These are phyloP conservation scores for Parazoanthus atlanticus DNA, from an alignment of 92 coral and sea anemone species.

Conservation along the genomic window DNA sequence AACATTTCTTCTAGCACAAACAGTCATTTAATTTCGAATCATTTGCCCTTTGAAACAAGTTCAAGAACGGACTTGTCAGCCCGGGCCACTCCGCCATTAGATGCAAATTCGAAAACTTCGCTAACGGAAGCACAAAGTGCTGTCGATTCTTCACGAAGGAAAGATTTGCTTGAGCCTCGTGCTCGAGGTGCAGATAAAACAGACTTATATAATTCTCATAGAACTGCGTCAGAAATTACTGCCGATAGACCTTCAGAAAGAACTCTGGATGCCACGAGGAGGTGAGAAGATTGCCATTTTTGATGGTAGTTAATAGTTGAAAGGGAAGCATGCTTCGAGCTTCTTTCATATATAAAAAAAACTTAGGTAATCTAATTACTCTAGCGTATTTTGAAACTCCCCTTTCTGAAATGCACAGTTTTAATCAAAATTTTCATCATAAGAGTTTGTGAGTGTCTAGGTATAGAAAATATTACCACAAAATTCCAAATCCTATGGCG, in stretches of 20 bases:
- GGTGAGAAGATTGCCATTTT: conserved; percentile 8
- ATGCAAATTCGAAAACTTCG: conserved; percentile 36
- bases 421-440: neutral
- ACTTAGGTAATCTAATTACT: conserved; percentile 23
- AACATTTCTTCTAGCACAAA: conserved; percentile 34
- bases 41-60: conserved; percentile 26
- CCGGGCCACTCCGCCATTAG: conserved; percentile 42
- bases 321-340: conserved; percentile 1
- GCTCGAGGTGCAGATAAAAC: conserved; percentile 31
- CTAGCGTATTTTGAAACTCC: conserved; percentile 21
- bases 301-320: conserved; percentile 3
- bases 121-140: conserved; percentile 22
- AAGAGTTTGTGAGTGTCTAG: neutral
- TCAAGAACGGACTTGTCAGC: conserved; percentile 21
- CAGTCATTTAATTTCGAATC: conserved; percentile 36
- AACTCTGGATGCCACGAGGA: conserved; percentile 23
- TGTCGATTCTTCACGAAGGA: conserved; percentile 39
- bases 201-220: conserved; percentile 37
- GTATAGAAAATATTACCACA: conserved; percentile 24
- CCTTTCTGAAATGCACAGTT: neutral
- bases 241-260: conserved; percentile 30
- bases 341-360: neutral
- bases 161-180: conserved; percentile 32
- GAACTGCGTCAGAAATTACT: conserved; percentile 38
- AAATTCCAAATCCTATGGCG: conserved; percentile 32